Conservation (phyloP, 2,888 invertebrate species). For the Erpobdella octoculata region DNA sequence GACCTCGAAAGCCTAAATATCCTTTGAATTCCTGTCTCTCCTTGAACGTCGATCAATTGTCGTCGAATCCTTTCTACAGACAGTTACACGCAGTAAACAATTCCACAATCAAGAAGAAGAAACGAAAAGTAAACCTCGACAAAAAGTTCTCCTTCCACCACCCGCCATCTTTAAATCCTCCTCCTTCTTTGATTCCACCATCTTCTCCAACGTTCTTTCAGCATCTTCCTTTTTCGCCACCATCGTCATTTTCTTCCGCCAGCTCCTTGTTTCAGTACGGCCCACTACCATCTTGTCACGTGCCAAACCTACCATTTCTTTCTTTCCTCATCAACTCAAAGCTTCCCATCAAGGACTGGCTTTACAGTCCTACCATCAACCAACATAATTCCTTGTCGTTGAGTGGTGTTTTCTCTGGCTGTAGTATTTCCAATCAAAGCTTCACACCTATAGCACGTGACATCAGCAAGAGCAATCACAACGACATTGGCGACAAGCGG, state of each 20-base stretch:
- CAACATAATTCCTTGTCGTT: too few species aligned
- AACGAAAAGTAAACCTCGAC: background rate
- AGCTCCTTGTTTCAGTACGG: background rate
- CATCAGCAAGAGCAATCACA: too few species aligned
- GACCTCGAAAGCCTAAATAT: constrained; percentile 80
- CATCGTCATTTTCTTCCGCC: background rate
- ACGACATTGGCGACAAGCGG: too few species aligned
- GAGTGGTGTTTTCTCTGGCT: too few species aligned
- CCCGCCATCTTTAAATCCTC: background rate
- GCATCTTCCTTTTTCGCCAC: background rate
- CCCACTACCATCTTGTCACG: background rate
- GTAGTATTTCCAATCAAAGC: too few species aligned
- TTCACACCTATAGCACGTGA: too few species aligned
- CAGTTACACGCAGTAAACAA: too few species aligned
- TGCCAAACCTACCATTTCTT: too few species aligned
- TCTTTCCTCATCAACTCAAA: too few species aligned
- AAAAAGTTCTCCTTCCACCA: background rate
- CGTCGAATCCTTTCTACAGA: too few species aligned
- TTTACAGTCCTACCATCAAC: too few species aligned
- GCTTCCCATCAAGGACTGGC: too few species aligned
- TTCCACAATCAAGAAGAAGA: background rate
- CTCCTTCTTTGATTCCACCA: background rate
- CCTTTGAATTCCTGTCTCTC: background rate
- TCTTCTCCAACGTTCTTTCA: background rate
- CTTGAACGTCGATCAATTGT: background rate